Evolutionary conservation across 2,888 invertebrate species (phyloP), one percentile per base, ranked within the genome.

Genomic region (Plebejus argus): DNA sequence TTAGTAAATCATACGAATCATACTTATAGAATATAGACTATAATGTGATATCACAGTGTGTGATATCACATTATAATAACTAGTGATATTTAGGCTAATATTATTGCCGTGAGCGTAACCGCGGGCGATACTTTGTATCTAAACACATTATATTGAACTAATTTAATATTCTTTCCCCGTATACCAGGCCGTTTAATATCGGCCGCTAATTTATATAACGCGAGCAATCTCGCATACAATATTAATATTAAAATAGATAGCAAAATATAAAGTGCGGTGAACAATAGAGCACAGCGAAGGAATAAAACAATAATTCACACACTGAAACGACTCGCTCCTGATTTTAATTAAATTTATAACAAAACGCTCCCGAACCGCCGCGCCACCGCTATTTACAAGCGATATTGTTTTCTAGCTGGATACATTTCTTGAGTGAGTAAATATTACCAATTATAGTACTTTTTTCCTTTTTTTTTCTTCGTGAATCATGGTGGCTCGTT

Each of bases 311-410:
- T 82, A 82, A 82, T 81, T 81, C 81, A 78, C 79, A 77, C 81
- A 80, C 82, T 81, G 83, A 81, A 81, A 78, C 79, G 79, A 82
- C 79, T 80, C 78, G 79, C 81, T 76, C 79, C 78, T 77, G 82
- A 80, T 82, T 85, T 87, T 88, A 86, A 87, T 89, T 88, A 88
- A 88, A 87, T 88, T 85, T 83, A 83, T 85, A 83, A 82, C 84
- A 82, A 84, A 84, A 87, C 84, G 82, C 83, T 84, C 82, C 81
- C 82, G 72, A 72, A 74, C 74, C 74, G 53, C 81, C 81, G 79
- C 28, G 28, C 28, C 28, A 2, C 76, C 81, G 80, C 79, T 84
- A 84, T 85, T 88, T 86, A 85, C 85, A 86, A 88, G 77, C 78
- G 78, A 78, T 80, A 78, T 79, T 78, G 77, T 78, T 79, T 77